Evolutionary conservation across 2,113 vertebrate species (phyloP).

Genomic region (Mystacornis crossleyi): DNA sequence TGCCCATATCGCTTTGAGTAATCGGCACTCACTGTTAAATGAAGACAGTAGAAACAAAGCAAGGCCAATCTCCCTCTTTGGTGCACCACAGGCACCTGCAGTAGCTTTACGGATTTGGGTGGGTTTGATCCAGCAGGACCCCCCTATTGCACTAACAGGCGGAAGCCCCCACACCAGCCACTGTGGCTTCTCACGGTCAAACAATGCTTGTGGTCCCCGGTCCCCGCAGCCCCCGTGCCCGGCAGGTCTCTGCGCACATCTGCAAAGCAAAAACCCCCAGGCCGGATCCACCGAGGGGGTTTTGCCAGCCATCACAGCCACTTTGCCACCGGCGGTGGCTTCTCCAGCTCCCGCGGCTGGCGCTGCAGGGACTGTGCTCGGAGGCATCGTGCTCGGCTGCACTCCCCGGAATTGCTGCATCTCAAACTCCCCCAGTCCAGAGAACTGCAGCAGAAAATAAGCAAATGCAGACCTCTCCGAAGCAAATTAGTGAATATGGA

Average conservation of each 20-base stretch:
- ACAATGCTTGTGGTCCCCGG: fast-evolving
- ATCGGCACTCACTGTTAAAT: constrained; percentile 99
- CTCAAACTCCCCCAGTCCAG: fast-evolving
- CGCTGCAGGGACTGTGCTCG: fast-evolving
- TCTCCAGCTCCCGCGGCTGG: background rate
- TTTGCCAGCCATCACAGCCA: fast-evolving
- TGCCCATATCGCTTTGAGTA: constrained; percentile 99
- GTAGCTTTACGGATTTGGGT: constrained; percentile 63
- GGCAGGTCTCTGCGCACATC: fast-evolving
- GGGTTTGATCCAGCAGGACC: constrained; percentile 80
- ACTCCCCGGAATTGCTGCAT: background rate
- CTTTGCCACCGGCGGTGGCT: fast-evolving
- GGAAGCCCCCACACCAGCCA: background rate
- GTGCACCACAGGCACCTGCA: background rate
- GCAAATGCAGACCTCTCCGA: background rate
- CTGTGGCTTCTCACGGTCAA: fast-evolving
- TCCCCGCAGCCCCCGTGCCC: fast-evolving
- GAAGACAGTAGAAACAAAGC: constrained; percentile 75
- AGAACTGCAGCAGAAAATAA: background rate
- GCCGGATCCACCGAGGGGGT: fast-evolving
- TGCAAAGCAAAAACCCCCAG: background rate
- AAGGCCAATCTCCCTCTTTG: constrained; percentile 67
- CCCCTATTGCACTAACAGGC: constrained; percentile 83
- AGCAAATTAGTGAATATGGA: background rate
- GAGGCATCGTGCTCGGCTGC: background rate